phyloP scores from a whole-genome alignment of 2,888 invertebrate species.

The Apotomis betuletana region DNA sequence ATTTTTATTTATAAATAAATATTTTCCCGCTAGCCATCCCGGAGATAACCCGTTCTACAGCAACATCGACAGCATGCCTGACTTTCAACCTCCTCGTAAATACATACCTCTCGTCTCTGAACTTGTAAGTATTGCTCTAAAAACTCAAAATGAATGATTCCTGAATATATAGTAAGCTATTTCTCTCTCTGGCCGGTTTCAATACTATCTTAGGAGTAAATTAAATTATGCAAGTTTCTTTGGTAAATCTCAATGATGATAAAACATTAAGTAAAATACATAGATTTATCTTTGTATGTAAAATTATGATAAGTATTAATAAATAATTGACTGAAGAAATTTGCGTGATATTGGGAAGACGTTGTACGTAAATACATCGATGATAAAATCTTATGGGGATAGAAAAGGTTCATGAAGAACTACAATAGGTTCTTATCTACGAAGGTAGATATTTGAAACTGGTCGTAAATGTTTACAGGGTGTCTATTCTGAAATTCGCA shows the following conservation, averaged over 20 bases:
- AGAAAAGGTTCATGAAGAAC: conserved; percentile 32
- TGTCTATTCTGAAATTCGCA: conserved; percentile 36
- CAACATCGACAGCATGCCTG: conserved; percentile 99
- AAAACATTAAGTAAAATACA: too few species aligned
- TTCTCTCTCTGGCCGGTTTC: conserved; percentile 71
- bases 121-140: conserved; percentile 90
- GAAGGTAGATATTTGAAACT: conserved; percentile 76
- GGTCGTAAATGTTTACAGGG: conserved; percentile 73
- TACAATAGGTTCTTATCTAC: conserved; percentile 42
- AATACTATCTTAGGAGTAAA: conserved; percentile 59
- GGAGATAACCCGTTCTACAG: conserved; percentile 99
- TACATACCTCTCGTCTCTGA: conserved; percentile 99
- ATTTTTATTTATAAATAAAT: neutral
- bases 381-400: conserved; percentile 33
- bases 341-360: conserved; percentile 4
- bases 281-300: too few species aligned
- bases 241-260: neutral
- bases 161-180: conserved; percentile 66
- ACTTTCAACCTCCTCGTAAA: conserved; percentile 97
- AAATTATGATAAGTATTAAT: too few species aligned
- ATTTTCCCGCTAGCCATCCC: conserved; percentile 86
- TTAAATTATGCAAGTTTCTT: conserved; percentile 17
- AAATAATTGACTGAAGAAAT: conserved; percentile 19
- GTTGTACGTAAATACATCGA: conserved; percentile 10
- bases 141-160: conserved; percentile 51